A percentile compares a stretch with the other conserved stretches of the same genome.
Conservation (phyloP, 2,888 invertebrate genomes). For the Malachius bipustulatus region DNA sequence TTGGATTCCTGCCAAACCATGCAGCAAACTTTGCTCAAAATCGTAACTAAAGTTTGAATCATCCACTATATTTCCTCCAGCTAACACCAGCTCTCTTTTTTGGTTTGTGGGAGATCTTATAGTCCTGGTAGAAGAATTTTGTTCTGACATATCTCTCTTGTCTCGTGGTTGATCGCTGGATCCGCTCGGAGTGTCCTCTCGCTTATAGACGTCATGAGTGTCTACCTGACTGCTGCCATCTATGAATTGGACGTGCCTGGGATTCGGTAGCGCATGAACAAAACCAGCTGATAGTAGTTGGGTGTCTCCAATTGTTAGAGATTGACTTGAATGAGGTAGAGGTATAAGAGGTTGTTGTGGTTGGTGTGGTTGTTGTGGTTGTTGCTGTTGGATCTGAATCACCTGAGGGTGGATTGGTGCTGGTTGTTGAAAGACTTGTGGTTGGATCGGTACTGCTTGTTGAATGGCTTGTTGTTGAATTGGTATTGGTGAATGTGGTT, state of each 20-base stretch:
- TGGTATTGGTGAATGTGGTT: slow-evolving; percentile 6
- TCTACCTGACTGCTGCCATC: slow-evolving; percentile 38
- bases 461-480: slow-evolving; percentile 13
- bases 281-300: slow-evolving; percentile 27
- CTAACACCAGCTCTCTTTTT: slow-evolving; percentile 48
- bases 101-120: no score
- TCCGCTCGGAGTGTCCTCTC: slow-evolving; percentile 25
- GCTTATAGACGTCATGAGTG: slow-evolving; percentile 42
- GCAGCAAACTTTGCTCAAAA: slow-evolving; percentile 32
- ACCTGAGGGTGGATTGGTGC: slow-evolving; percentile 19
- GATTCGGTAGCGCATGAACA: slow-evolving; percentile 39
- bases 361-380: slow-evolving; percentile 5
- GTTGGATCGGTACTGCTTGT: no score
- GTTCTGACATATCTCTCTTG: no score
- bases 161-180: no score
- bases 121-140: no score
- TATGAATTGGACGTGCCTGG: slow-evolving; percentile 51
- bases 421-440: no score
- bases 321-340: slow-evolving; percentile 17
- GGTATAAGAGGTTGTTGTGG: slow-evolving; percentile 10
- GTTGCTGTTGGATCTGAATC: slow-evolving; percentile 16
- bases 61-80: slow-evolving; percentile 57
- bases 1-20: slow-evolving; percentile 59
- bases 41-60: slow-evolving; percentile 39
- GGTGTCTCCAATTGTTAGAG: slow-evolving; percentile 13